A percentile compares a stretch with the other conserved stretches of the same genome.
Evolutionary conservation across 2,888 invertebrate species (phyloP).

Genomic region (Sicus ferrugineus): DNA sequence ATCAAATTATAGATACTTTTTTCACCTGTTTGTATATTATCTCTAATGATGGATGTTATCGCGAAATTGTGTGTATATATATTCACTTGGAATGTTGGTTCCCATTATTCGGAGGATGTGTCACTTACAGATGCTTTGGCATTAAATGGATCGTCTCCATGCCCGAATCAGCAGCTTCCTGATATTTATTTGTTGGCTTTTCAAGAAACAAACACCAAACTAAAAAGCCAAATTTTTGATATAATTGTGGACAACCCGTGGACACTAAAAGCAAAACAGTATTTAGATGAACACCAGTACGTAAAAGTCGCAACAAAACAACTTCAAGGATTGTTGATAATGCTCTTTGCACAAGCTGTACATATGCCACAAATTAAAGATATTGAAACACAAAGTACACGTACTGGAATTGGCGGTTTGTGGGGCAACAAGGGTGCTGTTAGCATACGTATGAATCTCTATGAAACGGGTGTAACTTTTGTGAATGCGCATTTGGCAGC

Average conservation of each 20-base stretch:
- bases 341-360: constrained; percentile 79
- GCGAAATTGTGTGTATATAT: constrained; percentile 71
- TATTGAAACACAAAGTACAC: constrained; percentile 85
- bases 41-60: no score
- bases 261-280: constrained; percentile 76
- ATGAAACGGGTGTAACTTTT: constrained; percentile 87
- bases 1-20: no score
- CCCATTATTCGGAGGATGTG: constrained; percentile 75
- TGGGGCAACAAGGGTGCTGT: constrained; percentile 87
- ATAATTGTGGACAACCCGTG: constrained; percentile 84
- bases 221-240: constrained; percentile 82
- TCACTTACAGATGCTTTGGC: constrained; percentile 75
- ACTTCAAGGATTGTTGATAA: constrained; percentile 83
- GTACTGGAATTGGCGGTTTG: constrained; percentile 88
- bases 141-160: constrained; percentile 68
- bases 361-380: constrained; percentile 82
- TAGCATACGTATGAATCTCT: constrained; percentile 84
- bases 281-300: constrained; percentile 69
- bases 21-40: no score
- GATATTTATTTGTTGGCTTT: constrained; percentile 89
- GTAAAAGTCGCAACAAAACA: constrained; percentile 81
- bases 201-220: constrained; percentile 89
- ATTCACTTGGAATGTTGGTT: constrained; percentile 91
- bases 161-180: constrained; percentile 72
- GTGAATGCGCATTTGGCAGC: constrained; percentile 92